Evolutionary conservation across 2,797 vertebrate species (phyloP).

Genomic region (Myoxocephalus aenaeus): DNA sequence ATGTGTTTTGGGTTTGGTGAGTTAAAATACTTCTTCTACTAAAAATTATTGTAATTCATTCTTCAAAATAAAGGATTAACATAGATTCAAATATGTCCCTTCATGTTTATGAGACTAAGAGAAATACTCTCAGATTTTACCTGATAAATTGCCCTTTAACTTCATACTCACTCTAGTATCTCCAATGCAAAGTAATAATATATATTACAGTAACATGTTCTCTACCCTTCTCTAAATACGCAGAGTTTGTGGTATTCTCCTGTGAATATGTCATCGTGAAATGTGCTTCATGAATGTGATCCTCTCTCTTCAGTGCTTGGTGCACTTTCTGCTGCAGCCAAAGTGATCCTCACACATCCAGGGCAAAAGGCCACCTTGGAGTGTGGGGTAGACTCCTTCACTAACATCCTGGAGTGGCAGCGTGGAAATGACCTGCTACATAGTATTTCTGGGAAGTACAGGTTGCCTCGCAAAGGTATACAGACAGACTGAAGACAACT

Average conservation of each 20-base stretch:
- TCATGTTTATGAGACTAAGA: neutral
- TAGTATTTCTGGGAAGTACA: accelerated
- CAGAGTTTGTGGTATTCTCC: neutral
- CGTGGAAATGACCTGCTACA: accelerated
- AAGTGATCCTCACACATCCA: neutral
- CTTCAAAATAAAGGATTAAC: neutral
- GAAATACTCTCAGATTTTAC: conserved; percentile 1
- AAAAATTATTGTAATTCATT: neutral
- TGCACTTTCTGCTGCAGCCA: conserved; percentile 48
- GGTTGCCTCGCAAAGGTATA: neutral
- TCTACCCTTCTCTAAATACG: neutral
- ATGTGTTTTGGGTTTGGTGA: conserved; percentile 67
- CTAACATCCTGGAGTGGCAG: accelerated
- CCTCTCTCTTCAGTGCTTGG: conserved; percentile 62
- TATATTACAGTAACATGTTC: neutral
- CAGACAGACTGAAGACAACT: neutral
- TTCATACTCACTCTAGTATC: neutral
- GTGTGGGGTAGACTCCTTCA: accelerated
- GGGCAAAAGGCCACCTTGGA: accelerated
- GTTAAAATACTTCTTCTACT: conserved; percentile 32
- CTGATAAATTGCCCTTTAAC: neutral
- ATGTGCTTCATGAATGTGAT: neutral
- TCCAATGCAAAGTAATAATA: neutral
- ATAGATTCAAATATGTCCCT: neutral
- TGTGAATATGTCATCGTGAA: neutral